phyloP scores from a whole-genome alignment of 2,113 vertebrate species.

The Sebastes schlegelii region DNA sequence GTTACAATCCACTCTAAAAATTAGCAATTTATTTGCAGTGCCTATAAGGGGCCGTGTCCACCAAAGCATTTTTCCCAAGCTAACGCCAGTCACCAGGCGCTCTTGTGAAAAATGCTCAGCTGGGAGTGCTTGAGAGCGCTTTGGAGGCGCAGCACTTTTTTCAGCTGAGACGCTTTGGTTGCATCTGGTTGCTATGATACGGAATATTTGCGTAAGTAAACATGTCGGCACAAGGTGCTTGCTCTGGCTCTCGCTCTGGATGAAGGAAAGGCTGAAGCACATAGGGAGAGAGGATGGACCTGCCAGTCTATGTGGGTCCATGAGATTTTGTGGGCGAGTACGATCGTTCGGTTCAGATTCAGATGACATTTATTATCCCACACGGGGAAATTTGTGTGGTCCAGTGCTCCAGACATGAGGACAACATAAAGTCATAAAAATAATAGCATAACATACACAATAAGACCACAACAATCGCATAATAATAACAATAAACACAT shows the following conservation, averaged over 20 bases:
- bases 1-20: conserved; percentile 16
- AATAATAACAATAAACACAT: neutral
- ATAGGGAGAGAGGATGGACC: neutral
- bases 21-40: neutral
- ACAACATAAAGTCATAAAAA: neutral
- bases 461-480: neutral
- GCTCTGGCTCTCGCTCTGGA: neutral
- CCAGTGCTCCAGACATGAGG: too few relatives aligned
- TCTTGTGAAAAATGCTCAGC: too few relatives aligned
- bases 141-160: too few relatives aligned
- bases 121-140: too few relatives aligned
- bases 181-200: neutral
- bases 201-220: too few relatives aligned
- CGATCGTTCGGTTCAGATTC: neutral
- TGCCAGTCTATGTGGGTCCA: neutral
- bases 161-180: neutral
- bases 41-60: too few relatives aligned
- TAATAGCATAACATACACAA: neutral
- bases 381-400: neutral
- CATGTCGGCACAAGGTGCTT: too few relatives aligned
- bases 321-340: neutral
- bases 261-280: neutral
- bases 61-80: too few relatives aligned
- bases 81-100: too few relatives aligned
- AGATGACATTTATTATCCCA: neutral